Percentiles rank a stretch among this genome's conserved stretches.
These are phyloP conservation scores for Penaeus monodon DNA, from an alignment of 2,888 invertebrate genomes.

Conservation along the genomic window DNA sequence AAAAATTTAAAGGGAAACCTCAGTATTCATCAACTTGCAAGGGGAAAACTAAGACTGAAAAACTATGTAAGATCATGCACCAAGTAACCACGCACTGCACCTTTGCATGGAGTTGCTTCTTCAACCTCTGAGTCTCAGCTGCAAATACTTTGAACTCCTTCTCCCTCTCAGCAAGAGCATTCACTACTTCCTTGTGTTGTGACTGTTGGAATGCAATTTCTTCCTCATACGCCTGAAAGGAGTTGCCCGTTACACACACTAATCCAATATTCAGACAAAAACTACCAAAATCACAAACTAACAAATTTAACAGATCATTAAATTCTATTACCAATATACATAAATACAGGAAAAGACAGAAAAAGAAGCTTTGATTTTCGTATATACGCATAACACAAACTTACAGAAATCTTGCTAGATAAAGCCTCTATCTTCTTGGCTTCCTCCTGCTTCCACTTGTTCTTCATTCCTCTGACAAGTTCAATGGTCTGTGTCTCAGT, in stretches of 20 bases:
- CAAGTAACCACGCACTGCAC: neutral
- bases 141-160: constrained; percentile 22
- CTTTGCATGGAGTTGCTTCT: constrained; percentile 28
- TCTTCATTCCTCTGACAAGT: constrained; percentile 60
- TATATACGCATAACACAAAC: neutral
- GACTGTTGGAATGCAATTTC: constrained; percentile 28
- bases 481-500: constrained; percentile 61
- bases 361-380: too few species aligned
- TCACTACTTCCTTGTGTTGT: constrained; percentile 40
- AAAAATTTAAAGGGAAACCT: neutral
- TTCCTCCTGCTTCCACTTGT: constrained; percentile 63
- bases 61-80: too few species aligned
- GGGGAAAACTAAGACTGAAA: too few species aligned
- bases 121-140: constrained; percentile 33
- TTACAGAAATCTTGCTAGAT: constrained; percentile 6
- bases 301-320: too few species aligned
- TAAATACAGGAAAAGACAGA: too few species aligned
- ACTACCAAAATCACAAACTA: too few species aligned
- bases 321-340: too few species aligned
- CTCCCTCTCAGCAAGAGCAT: constrained; percentile 37
- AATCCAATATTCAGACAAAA: too few species aligned
- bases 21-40: too few species aligned
- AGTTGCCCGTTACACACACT: too few species aligned
- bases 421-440: constrained; percentile 40
- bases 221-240: constrained; percentile 39